Evolutionary conservation across 2,888 invertebrate species (phyloP).

Genomic region (Ophion slaviceki): DNA sequence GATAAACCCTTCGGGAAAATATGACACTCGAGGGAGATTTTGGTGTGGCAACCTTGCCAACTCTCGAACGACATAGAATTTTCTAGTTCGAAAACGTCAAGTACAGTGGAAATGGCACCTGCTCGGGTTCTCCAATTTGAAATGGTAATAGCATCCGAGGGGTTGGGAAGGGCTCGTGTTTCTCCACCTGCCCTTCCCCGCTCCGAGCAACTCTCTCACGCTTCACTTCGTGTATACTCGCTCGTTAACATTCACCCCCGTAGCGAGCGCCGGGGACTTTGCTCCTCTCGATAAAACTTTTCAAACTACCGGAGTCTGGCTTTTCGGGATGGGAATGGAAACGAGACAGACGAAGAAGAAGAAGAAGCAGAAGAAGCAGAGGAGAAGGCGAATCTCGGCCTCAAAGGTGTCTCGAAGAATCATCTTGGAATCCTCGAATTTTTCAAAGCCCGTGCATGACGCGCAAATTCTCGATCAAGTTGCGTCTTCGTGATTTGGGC

Average conservation of each 20-base stretch:
- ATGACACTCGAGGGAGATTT: neutral
- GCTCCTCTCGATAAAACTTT: constrained; percentile 46
- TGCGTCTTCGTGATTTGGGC: too few relatives aligned
- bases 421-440: neutral
- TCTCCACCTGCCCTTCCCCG: constrained; percentile 32
- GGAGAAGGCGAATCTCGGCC: neutral
- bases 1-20: neutral
- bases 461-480: too few relatives aligned
- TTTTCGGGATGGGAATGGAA: constrained; percentile 3
- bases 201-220: constrained; percentile 42
- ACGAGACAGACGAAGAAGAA: neutral
- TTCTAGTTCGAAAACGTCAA: constrained; percentile 11
- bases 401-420: neutral
- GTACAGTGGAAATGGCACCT: constrained; percentile 34
- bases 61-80: constrained; percentile 7
- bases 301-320: neutral
- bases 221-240: constrained; percentile 34
- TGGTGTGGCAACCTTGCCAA: neutral
- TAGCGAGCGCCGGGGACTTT: constrained; percentile 10
- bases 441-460: too few relatives aligned
- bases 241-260: constrained; percentile 44
- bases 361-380: neutral
- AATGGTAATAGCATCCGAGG: constrained; percentile 61
- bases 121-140: constrained; percentile 62
- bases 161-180: constrained; percentile 23